Evolutionary conservation across 2,113 vertebrate genomes (phyloP), one percentile per base, ranked within the genome.

Genomic region (Leptobrachium leishanense): DNA sequence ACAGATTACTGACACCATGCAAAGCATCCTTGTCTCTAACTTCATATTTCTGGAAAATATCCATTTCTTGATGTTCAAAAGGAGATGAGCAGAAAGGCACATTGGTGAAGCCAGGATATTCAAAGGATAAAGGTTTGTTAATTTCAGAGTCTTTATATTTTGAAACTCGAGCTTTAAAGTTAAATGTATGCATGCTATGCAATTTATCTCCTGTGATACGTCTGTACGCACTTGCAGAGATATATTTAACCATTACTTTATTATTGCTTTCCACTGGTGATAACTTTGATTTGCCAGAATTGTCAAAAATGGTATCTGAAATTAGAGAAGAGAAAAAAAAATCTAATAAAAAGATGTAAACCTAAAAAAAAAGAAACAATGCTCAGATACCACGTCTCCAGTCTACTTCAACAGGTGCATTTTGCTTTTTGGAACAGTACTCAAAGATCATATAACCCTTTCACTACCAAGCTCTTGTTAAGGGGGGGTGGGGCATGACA

Each of bases 41-140:
- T 53, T 54, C 68, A 50, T 46, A 20, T 13, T 54, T 43, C n/a
- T 72, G 7, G 44, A 54, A 40, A 54, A 40, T 54, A 50, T n/a
- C 44, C n/a, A 31, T 54, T 53, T 53, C 46, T 13, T 72, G 6
- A 43, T 68, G 6, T 11, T 53, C 46, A 42, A 20, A 74, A 40
- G 78, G 78, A 12, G 78, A 81, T 55, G 78, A 81, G 43, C 71
- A 81, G 31, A 74, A 42, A 6, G 63, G 70, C 42, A n/a, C 44
- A 41, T 53, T 39, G 6, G 46, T 11, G 3, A 4, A 20, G 53
- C 31, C 31, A 31, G 44, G 6, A 12, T 39, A 54, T 57, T 5
- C n/a, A 79, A 66, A 4, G 15, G 59, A 2, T 11, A 44, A 31
- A 43, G 8, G 55, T 59, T 59, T 59, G 55, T 12, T 59, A 43